These are phyloP conservation scores for Girardinichthys multiradiatus DNA, from an alignment of 2,113 vertebrate genomes.

Conservation along the genomic window DNA sequence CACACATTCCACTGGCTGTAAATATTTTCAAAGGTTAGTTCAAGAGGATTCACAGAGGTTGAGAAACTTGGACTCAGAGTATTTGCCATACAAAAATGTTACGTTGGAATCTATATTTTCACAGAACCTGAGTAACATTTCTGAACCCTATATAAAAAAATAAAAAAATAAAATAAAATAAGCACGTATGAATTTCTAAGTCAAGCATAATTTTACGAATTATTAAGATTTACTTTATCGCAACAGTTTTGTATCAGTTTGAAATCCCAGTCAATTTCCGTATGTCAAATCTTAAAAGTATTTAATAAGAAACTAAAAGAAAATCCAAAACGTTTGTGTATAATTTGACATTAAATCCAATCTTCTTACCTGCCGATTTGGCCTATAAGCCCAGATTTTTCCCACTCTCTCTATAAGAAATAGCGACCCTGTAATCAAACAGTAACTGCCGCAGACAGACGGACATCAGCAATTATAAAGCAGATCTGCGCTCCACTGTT, in stretches of 20 bases:
- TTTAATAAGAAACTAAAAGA: neutral
- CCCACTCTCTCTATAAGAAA: neutral
- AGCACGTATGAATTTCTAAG: neutral
- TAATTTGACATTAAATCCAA: neutral
- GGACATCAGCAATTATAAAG: slow-evolving; percentile 57
- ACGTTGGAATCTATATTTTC: neutral
- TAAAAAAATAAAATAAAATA: neutral
- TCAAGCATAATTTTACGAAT: neutral
- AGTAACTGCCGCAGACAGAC: slow-evolving; percentile 36
- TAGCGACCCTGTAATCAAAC: neutral
- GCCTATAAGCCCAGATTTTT: neutral
- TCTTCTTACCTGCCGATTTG: neutral
- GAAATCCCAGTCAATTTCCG: too few relatives aligned
- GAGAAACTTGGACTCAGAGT: slow-evolving; percentile 46
- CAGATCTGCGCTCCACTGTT: slow-evolving; percentile 76
- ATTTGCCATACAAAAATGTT: neutral
- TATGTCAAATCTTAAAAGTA: too few relatives aligned
- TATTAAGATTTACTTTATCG: neutral
- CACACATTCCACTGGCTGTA: slow-evolving; percentile 64
- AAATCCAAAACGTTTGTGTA: neutral
- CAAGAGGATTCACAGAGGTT: slow-evolving; percentile 51
- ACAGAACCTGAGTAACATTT: neutral
- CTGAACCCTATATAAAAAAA: too few relatives aligned
- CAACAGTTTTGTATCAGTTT: neutral
- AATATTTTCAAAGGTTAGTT: slow-evolving; percentile 78